A percentile compares a stretch with the other conserved stretches of the same genome.
Conservation (phyloP, 2,113 vertebrate genomes). For the Cyphomyrus plagiostoma region DNA sequence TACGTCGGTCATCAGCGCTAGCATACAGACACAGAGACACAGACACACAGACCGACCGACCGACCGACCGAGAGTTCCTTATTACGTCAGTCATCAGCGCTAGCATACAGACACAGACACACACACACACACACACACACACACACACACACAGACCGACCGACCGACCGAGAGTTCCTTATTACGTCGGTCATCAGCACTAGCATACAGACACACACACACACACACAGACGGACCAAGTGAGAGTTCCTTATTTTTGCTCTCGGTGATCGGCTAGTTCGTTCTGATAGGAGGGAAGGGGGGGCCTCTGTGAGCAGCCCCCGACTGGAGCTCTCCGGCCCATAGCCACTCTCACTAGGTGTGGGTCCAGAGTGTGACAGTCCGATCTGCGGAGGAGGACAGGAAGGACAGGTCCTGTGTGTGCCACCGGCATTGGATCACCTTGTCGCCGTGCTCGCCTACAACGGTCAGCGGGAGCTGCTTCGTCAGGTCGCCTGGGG, state of each 20-base stretch:
- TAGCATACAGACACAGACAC: conserved; percentile 48
- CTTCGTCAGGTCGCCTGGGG: conserved; percentile 75
- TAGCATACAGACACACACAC: conserved; percentile 43
- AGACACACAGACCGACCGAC: too few relatives aligned
- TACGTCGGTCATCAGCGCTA: neutral
- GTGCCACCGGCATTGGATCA: conserved; percentile 97
- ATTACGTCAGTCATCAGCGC: conserved; percentile 34
- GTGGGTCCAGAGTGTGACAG: conserved; percentile 95
- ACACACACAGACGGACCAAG: conserved; percentile 13
- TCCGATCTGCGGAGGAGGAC: conserved; percentile 95
- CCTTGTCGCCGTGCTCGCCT: conserved; percentile 93
- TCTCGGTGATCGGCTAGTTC: neutral
- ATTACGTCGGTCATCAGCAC: conserved; percentile 35
- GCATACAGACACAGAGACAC: too few relatives aligned
- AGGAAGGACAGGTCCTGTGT: conserved; percentile 94
- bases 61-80: too few relatives aligned
- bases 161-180: too few relatives aligned
- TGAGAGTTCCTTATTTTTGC: neutral
- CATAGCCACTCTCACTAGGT: conserved; percentile 61
- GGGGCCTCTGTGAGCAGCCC: conserved; percentile 51
- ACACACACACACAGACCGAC: conserved; percentile 25
- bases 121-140: too few relatives aligned
- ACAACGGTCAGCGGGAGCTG: conserved; percentile 84
- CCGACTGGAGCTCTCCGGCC: conserved; percentile 35
- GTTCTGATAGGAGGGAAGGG: neutral